Evolutionary conservation across 2,888 invertebrate species (phyloP).

Genomic region (Eupithecia tripunctaria): DNA sequence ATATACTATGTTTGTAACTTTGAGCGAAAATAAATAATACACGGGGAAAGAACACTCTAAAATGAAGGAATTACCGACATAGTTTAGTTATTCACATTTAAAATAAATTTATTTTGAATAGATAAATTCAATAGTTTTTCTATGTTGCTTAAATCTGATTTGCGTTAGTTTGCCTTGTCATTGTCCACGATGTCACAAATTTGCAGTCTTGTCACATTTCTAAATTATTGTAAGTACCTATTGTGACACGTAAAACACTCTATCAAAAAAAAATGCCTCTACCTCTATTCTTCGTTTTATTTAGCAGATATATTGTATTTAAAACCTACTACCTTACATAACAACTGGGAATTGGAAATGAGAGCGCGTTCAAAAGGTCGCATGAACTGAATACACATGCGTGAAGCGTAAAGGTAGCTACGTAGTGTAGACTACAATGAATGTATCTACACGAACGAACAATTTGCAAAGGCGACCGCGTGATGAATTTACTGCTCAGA

Average conservation of each 20-base stretch:
- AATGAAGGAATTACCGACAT: no score
- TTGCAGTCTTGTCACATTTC: not conserved
- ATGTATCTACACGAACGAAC: not conserved
- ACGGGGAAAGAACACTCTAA: no score
- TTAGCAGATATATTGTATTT: not conserved
- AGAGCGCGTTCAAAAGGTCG: not conserved
- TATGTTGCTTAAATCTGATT: no score
- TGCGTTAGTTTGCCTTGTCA: not conserved
- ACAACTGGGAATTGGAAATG: not conserved
- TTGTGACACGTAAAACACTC: not conserved
- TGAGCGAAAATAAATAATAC: no score
- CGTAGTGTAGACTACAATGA: not conserved
- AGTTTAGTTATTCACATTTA: no score
- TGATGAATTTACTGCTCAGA: not conserved
- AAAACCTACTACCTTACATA: not conserved
- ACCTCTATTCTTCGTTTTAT: not conserved
- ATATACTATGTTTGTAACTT: no score
- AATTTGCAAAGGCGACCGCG: not conserved
- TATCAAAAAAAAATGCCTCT: not conserved
- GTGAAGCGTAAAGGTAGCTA: not conserved
- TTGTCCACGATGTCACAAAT: not conserved
- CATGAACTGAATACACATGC: slow-evolving; percentile 6
- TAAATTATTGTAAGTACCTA: not conserved
- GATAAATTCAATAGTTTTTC: no score
- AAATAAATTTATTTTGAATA: no score